A percentile compares a stretch with the other conserved stretches of the same genome.
These are phyloP conservation scores for Drosophila burlai DNA, from an alignment of 1,140 invertebrate species.

Conservation along the genomic window DNA sequence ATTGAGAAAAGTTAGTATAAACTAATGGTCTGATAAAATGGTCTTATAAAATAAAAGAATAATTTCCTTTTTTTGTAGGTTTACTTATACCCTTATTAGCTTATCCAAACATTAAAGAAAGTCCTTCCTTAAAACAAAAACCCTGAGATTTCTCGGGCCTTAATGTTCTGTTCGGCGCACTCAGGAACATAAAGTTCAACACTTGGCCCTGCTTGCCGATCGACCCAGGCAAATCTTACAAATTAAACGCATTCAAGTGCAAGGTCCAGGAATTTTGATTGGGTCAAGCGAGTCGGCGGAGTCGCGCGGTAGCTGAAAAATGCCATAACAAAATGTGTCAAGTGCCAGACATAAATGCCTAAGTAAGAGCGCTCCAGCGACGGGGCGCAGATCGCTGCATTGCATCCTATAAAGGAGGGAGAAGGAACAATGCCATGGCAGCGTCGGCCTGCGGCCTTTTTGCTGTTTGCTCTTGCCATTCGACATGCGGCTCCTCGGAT, in stretches of 20 bases:
- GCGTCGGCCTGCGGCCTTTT: constrained; percentile 61
- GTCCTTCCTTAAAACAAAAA: not conserved
- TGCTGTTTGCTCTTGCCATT: constrained; percentile 72
- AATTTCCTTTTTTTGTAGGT: not conserved
- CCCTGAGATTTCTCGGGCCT: not conserved
- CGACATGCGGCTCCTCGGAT: constrained; percentile 52
- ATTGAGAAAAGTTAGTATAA: too few relatives aligned
- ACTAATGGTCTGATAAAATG: too few relatives aligned
- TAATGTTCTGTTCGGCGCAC: constrained; percentile 18
- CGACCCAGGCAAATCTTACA: constrained; percentile 60
- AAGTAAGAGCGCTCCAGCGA: constrained; percentile 58
- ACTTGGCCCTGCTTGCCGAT: constrained; percentile 46
- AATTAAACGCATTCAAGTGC: constrained; percentile 84
- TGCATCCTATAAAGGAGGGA: constrained; percentile 4
- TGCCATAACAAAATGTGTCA: constrained; percentile 84
- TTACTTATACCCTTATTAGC: not conserved
- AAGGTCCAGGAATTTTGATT: constrained; percentile 80
- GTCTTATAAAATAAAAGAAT: too few relatives aligned
- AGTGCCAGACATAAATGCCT: constrained; percentile 84
- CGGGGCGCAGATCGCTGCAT: constrained; percentile 22
- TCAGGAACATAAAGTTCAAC: constrained; percentile 57
- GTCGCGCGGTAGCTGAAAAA: constrained; percentile 70
- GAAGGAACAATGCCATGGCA: constrained; percentile 25
- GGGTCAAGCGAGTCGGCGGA: constrained; percentile 71
- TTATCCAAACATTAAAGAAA: not conserved